A percentile compares a stretch with the other conserved stretches of the same genome.
Evolutionary conservation across 2,888 invertebrate genomes (phyloP).

Genomic region (Andrena hattorfiana): DNA sequence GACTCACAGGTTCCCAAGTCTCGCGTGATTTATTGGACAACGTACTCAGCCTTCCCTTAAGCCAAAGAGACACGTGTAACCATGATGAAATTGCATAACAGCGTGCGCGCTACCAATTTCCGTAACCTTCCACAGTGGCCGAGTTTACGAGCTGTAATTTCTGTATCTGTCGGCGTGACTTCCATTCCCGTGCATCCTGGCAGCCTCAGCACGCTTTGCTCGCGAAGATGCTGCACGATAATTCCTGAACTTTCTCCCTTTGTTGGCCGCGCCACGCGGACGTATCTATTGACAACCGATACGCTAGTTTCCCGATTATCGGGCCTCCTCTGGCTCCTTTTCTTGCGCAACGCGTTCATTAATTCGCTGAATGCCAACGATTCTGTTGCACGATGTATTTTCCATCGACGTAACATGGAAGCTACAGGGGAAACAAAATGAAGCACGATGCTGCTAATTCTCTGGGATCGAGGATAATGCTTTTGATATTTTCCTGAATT

Average conservation of each 20-base stretch:
- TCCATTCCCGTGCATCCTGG: slow-evolving; percentile 21
- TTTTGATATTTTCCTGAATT: background rate
- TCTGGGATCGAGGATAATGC: background rate
- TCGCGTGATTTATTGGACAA: slow-evolving; percentile 58
- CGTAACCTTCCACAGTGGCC: slow-evolving; percentile 56
- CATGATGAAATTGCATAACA: slow-evolving; percentile 61
- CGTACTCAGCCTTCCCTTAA: slow-evolving; percentile 43
- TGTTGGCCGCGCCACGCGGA: slow-evolving; percentile 25
- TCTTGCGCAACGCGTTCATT: slow-evolving; percentile 46
- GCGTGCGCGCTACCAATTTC: slow-evolving; percentile 62
- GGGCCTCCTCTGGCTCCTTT: slow-evolving; percentile 31
- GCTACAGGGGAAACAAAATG: slow-evolving; percentile 2
- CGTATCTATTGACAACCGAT: slow-evolving; percentile 50
- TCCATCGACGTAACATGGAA: background rate
- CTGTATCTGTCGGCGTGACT: slow-evolving; percentile 52
- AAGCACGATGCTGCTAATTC: slow-evolving; percentile 7
- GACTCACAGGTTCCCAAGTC: slow-evolving; percentile 29
- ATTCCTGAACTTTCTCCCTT: slow-evolving; percentile 58
- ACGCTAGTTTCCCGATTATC: slow-evolving; percentile 52
- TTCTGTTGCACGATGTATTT: background rate
- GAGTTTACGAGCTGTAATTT: slow-evolving; percentile 67
- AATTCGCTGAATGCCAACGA: slow-evolving; percentile 33
- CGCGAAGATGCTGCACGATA: slow-evolving; percentile 47
- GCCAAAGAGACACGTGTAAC: slow-evolving; percentile 59
- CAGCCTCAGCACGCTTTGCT: slow-evolving; percentile 12